These are phyloP conservation scores for Rachycentron canadum DNA, from an alignment of 2,797 vertebrate genomes.

Conservation along the genomic window DNA sequence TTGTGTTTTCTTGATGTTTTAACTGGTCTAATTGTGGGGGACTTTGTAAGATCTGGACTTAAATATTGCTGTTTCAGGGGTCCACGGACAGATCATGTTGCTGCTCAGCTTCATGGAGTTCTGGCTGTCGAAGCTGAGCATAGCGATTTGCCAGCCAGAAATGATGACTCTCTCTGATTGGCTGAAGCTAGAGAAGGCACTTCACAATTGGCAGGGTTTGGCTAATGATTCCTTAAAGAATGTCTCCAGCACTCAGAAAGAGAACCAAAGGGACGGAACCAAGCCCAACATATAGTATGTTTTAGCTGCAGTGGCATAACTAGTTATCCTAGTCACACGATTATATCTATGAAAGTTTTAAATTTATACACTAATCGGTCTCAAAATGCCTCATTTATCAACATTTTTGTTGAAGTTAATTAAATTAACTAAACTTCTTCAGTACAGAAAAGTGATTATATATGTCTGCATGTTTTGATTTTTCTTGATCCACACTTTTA, in stretches of 20 bases:
- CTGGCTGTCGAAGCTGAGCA: conserved; percentile 78
- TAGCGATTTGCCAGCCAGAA: conserved; percentile 46
- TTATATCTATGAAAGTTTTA: not conserved
- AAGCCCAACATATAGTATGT: conserved; percentile 68
- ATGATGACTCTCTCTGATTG: conserved; percentile 70
- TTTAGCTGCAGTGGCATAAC: not conserved
- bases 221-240: conserved; percentile 68
- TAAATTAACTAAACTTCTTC: no score
- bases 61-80: conserved; percentile 74
- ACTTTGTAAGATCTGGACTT: not conserved
- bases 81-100: conserved; percentile 75
- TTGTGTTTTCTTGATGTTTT: not conserved
- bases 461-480: no score
- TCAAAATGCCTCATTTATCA: not conserved
- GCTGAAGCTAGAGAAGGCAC: conserved; percentile 72
- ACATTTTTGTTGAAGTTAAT: not conserved
- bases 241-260: conserved; percentile 59
- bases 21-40: not conserved
- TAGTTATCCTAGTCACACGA: no score
- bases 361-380: not conserved
- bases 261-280: conserved; percentile 49
- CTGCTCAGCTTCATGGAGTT: conserved; percentile 80
- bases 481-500: no score
- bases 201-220: conserved; percentile 78
- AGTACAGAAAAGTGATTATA: no score